Evolutionary conservation across 2,797 vertebrate genomes (phyloP).

Genomic region (Falco rusticolus): DNA sequence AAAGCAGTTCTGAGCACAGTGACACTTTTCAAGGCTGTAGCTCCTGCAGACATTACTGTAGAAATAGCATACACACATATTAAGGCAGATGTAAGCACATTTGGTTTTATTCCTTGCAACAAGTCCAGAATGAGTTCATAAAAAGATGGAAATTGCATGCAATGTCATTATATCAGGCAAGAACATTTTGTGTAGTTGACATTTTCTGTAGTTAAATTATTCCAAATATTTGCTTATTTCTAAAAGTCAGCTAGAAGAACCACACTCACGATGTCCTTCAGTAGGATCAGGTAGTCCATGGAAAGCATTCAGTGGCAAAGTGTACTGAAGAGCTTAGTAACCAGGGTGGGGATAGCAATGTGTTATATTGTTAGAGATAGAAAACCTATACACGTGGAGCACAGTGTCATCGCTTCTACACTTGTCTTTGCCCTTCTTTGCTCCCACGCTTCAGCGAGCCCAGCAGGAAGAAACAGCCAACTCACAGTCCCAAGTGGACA

Average conservation of each 20-base stretch:
- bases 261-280: neutral
- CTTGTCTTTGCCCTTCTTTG: neutral
- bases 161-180: neutral
- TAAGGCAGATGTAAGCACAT: neutral
- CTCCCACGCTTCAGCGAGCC: neutral
- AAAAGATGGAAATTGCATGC: neutral
- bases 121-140: neutral
- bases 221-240: neutral
- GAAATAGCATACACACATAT: neutral
- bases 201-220: neutral
- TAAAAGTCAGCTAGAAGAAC: neutral
- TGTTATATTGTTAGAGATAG: neutral
- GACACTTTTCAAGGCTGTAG: neutral
- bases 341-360: neutral
- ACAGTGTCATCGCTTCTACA: neutral
- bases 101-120: neutral
- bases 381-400: neutral
- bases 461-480: neutral
- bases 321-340: neutral
- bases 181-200: neutral
- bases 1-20: neutral
- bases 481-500: neutral
- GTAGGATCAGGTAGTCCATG: neutral
- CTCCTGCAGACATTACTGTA: neutral
- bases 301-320: neutral